Base-by-base conservation (phyloP, 1,140 invertebrate species). In the Pemphigus obesinymphae region DNA sequence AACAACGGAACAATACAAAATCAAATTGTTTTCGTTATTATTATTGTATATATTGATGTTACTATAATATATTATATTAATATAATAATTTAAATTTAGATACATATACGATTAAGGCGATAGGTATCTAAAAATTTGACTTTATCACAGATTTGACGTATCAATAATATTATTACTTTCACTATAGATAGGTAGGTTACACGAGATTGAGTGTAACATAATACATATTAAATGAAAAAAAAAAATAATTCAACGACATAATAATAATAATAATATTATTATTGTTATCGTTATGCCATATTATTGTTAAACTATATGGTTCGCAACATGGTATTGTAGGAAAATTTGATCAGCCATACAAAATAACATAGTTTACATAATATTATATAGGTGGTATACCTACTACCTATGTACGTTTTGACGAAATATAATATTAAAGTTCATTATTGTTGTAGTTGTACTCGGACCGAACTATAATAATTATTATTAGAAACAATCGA, bases 81-180 rank as follows among this genome's bases (percentile, higher is more conserved):
- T 15, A 26, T 43, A 26, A 26, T 73, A 48, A 29, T 5, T 26
- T 70, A 43, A 1, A 13, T 11, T 37, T 40, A 40, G 3, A 55
- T 17, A 58, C 50, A 23, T 26, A 23, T 11, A 76, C 20, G 53
- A 78, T 53, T 55, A 78, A 76, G 50, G 75, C 55, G 75, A 58
- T 58, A 61, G 55, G 26, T 80, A 61, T 80, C 53, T 80, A 61
- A 26, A 78, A 17, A 58, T 78, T 55, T 50, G 11, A 80, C 76
- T 80, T 80, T 80, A 80, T 80, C 76, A 80, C 76, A 80, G 76
- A 63, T 45, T 58, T 6, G 50, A 76, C 48, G 29, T 55, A 58
- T 50, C 73, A 58, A 55, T 17, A 75, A 75, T 73, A 75, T 34
- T 31, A 55, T 75, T 53, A 75, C 20, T 15, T 76, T 76, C 23